These are phyloP conservation scores for Cirrhinus molitorella DNA, from an alignment of 2,797 vertebrate species.

Conservation along the genomic window DNA sequence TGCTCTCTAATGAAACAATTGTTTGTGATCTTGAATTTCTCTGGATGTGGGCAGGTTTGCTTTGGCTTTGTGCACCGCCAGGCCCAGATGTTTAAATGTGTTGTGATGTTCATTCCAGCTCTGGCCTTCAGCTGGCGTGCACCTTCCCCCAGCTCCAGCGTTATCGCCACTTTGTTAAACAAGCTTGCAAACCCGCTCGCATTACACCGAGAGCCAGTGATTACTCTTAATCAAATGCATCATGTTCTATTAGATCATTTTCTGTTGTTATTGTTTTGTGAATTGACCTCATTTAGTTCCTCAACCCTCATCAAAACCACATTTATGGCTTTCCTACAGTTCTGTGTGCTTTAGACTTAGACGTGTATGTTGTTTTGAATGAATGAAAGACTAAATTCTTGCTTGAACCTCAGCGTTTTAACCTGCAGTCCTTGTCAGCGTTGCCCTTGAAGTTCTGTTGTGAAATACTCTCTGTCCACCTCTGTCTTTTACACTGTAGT, in stretches of 20 bases:
- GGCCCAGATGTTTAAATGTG: constrained; percentile 56
- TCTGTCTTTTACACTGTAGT: constrained; percentile 35
- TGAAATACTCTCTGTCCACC: constrained; percentile 26
- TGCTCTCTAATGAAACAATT: constrained; percentile 30
- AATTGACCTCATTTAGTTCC: constrained; percentile 38
- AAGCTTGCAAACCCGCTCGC: constrained; percentile 31
- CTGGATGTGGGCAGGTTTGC: constrained; percentile 36
- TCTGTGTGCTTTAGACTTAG: constrained; percentile 15
- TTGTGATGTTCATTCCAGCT: constrained; percentile 53
- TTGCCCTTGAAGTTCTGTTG: constrained; percentile 31
- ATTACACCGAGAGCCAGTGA: constrained; percentile 30
- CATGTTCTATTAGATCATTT: constrained; percentile 41
- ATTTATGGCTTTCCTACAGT: constrained; percentile 13
- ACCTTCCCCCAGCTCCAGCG: constrained; percentile 9
- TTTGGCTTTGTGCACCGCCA: constrained; percentile 14
- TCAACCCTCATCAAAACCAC: constrained; percentile 37
- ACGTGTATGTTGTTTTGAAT: constrained; percentile 20
- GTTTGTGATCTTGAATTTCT: constrained; percentile 48
- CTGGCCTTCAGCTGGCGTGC: constrained; percentile 21
- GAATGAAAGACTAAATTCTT: constrained; percentile 22
- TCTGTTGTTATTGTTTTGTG: constrained; percentile 25
- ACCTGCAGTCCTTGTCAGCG: constrained; percentile 23
- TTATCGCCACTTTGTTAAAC: constrained; percentile 37
- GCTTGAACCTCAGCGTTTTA: background rate
- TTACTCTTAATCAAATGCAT: constrained; percentile 45